Base-by-base conservation (phyloP, 2,888 invertebrate species). In the Phasia obesa region DNA sequence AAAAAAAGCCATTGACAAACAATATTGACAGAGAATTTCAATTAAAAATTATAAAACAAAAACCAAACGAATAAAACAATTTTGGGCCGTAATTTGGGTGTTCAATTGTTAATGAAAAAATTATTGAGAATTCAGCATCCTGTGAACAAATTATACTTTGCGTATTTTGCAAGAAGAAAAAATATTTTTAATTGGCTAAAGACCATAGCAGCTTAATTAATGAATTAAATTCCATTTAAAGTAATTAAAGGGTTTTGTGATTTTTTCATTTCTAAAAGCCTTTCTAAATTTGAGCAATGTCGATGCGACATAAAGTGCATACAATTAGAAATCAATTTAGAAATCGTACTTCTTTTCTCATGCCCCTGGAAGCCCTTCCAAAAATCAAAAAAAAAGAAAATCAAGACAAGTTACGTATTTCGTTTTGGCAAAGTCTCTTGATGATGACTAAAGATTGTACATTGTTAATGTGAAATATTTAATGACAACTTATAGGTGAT, bases 21-120 rank as follows among this genome's bases (percentile, higher is more conserved):
- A 78, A 60, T 73, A 67, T 67, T 65, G 71, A 73, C 59, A 67
- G 53, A 67, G 47, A 44, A 44, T 69, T 76, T 60, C 60, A 76
- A 76, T 65, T 75, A 76, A 47, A 47, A n/a, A 19, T 2, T n/a
- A n/a, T n/a, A n/a, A 15, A 47, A 21, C 9, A 35, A 49, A 38
- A n/a, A 15, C 0, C 51, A 4, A 44, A 21, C 23, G 19, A 42
- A 13, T 15, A 15, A 69, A 44, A 21, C 47, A 17, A 17, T 42
- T 13, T 51, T 60, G 23, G 27, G 15, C 17, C 47, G 42, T 23
- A 27, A 9, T 60, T 69, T 42, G 25, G 17, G 15, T 31, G 53
- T 19, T 55, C 64, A 71, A 27, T 57, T 70, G 55, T n/a, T 71
- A 64, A 64, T 57, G 47, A 55, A 55, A 71, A 11, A 11, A 11